Conservation (phyloP, 2,113 vertebrate genomes). For the Equus przewalskii region DNA sequence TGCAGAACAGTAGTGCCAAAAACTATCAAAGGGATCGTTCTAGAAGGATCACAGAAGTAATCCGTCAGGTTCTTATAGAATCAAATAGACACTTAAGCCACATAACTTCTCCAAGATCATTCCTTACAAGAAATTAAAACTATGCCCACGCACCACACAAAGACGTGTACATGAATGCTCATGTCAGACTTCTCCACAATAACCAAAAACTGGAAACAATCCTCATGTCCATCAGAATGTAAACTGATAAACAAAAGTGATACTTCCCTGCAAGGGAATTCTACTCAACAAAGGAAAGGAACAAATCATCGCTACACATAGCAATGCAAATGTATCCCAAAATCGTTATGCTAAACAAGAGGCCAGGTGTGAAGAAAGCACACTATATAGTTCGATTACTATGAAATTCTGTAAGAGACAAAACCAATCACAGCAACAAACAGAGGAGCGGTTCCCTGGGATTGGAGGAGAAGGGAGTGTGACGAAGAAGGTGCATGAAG, state of each 20-base stretch:
- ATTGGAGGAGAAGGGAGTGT: background rate
- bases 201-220: background rate
- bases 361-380: background rate
- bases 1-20: background rate
- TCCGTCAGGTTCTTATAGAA: background rate
- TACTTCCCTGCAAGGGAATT: background rate
- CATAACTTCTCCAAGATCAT: background rate
- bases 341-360: background rate
- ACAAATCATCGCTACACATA: background rate
- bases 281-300: background rate
- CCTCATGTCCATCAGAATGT: too few relatives aligned
- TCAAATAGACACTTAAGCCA: background rate
- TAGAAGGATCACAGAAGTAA: background rate
- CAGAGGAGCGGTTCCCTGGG: background rate
- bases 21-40: background rate
- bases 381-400: accelerated
- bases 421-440: background rate
- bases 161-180: background rate
- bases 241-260: background rate
- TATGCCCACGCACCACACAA: background rate
- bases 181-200: background rate
- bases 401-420: background rate
- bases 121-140: background rate
- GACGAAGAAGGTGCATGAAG: accelerated
- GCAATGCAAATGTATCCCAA: too few relatives aligned